Conservation (phyloP, 2,888 invertebrate genomes). For the Phortica magna region DNA sequence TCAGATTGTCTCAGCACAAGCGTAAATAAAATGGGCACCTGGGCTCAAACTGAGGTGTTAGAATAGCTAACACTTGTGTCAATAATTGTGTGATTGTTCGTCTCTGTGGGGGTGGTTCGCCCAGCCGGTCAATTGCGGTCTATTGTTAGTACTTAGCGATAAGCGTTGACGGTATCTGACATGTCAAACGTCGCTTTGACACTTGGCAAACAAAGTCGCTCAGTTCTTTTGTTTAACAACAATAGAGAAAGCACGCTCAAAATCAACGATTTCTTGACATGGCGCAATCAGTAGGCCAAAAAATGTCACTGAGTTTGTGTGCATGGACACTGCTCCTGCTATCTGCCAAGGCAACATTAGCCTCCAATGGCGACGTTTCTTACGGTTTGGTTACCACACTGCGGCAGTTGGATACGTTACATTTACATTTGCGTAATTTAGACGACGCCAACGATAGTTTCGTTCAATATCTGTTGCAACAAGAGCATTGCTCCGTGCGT, state of each 20-base stretch:
- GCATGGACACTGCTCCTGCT: neutral
- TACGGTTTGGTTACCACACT: constrained; percentile 47
- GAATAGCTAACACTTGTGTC: neutral
- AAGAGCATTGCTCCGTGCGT: constrained; percentile 48
- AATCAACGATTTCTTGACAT: constrained; percentile 17
- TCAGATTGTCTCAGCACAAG: neutral
- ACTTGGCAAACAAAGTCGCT: constrained; percentile 17
- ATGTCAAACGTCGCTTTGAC: constrained; percentile 21
- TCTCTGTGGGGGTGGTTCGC: neutral
- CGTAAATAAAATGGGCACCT: no score
- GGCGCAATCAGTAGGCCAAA: constrained; percentile 34
- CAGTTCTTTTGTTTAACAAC: constrained; percentile 41
- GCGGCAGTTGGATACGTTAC: constrained; percentile 52
- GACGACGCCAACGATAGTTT: constrained; percentile 50
- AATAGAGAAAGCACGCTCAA: constrained; percentile 38
- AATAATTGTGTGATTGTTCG: neutral
- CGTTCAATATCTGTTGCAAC: constrained; percentile 57
- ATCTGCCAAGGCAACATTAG: neutral
- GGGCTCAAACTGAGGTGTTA: no score
- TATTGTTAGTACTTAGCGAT: constrained; percentile 9
- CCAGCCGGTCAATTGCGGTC: neutral
- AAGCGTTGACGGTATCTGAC: neutral
- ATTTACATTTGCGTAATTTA: constrained; percentile 52
- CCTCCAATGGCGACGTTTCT: constrained; percentile 1
- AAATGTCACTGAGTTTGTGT: constrained; percentile 23